phyloP scores from a whole-genome alignment of 1,140 invertebrate species.

The Pseudomyrmex flavicornis region DNA sequence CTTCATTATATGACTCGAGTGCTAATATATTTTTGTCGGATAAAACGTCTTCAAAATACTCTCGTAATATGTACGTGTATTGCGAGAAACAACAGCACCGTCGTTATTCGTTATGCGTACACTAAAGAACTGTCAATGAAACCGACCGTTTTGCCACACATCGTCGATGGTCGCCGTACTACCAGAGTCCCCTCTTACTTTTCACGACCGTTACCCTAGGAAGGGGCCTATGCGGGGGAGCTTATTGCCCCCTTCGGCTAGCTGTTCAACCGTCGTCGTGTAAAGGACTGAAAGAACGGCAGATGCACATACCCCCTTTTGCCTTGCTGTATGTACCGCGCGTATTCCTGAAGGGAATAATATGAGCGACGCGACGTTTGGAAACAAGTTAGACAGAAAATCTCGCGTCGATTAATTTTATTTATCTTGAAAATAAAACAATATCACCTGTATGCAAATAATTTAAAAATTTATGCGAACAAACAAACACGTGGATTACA shows the following conservation, averaged over 20 bases:
- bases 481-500: too few species aligned
- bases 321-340: background rate
- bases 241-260: slow-evolving; percentile 18
- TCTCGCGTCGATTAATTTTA: slow-evolving; percentile 15
- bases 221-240: slow-evolving; percentile 59
- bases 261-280: slow-evolving; percentile 45
- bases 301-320: slow-evolving; percentile 22
- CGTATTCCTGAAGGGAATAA: slow-evolving; percentile 25
- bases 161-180: slow-evolving; percentile 60
- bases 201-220: slow-evolving; percentile 44
- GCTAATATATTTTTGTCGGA: background rate
- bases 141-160: slow-evolving; percentile 51
- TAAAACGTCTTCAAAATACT: background rate
- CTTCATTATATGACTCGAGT: slow-evolving; percentile 50
- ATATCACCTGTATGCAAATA: too few species aligned
- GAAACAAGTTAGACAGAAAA: background rate
- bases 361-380: slow-evolving; percentile 33
- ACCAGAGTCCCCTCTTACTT: slow-evolving; percentile 26
- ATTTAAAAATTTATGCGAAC: too few species aligned
- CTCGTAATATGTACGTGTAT: background rate
- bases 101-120: background rate
- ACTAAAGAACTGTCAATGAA: background rate
- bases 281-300: slow-evolving; percentile 30
- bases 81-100: background rate
- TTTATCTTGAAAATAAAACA: background rate